Percentiles rank a stretch among this genome's conserved stretches.
phyloP scores from a whole-genome alignment of 1,140 invertebrate species.

The Lysiphlebus fabarum region DNA sequence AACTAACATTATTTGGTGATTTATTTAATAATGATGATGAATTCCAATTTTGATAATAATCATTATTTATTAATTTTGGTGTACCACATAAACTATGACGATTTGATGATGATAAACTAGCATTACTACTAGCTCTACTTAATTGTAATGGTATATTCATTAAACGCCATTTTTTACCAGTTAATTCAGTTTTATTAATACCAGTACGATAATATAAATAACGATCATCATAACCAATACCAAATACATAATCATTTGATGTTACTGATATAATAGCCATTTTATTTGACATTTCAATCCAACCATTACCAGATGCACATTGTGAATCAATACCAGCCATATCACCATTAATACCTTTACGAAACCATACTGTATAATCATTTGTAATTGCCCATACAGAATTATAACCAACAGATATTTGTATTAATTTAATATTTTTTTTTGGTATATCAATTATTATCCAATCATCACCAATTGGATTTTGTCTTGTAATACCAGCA shows the following conservation, averaged over 20 bases:
- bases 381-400: conserved; percentile 83
- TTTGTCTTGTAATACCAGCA: conserved; percentile 71
- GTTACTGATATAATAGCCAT: conserved; percentile 81
- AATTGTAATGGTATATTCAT: conserved; percentile 74
- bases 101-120: conserved; percentile 58
- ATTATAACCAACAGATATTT: conserved; percentile 80
- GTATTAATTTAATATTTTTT: conserved; percentile 64
- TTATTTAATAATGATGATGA: conserved; percentile 45
- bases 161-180: conserved; percentile 81
- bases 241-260: conserved; percentile 80
- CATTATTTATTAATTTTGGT: conserved; percentile 42
- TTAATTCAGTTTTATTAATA: conserved; percentile 72
- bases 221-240: conserved; percentile 68
- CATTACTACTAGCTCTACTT: conserved; percentile 73
- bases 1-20: conserved; percentile 9
- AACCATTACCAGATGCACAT: conserved; percentile 69
- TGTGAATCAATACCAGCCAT: conserved; percentile 67
- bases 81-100: conserved; percentile 57
- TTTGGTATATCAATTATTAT: conserved; percentile 73
- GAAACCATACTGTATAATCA: conserved; percentile 84
- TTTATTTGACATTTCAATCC: conserved; percentile 82
- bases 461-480: conserved; percentile 75
- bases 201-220: conserved; percentile 77
- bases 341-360: conserved; percentile 76
- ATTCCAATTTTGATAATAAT: conserved; percentile 46